Evolutionary conservation across 2,888 invertebrate genomes (phyloP), one percentile per base, ranked within the genome.

Genomic region (Cremastinae sp.): DNA sequence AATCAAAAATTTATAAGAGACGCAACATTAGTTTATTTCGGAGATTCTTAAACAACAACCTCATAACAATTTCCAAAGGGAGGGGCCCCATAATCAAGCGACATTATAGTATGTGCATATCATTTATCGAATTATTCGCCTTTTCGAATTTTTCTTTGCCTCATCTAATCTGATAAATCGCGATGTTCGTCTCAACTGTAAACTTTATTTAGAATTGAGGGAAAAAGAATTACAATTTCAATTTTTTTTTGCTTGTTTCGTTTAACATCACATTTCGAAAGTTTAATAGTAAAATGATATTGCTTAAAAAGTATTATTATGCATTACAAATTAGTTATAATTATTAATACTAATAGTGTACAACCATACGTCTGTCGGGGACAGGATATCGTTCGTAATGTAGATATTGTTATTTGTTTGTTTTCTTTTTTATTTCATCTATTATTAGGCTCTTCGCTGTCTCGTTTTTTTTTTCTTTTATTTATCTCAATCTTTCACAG

Each of bases 341-440:
- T 87, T 88, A 88, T 86, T 88, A 88, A 87, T 89, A 89, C 87
- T 88, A 89, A 87, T 89, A 88, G 88, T 89, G 84, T 88, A 89
- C 89, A 89, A 88, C 86, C 88, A 89, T 88, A 86, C 85, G 85
- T 84, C 82, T 84, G 82, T 82, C 79, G 71, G 84, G 66, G 81
- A 83, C 72, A 85, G 82, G 82, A 83, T 81, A 84, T 83, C 82
- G 79, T 82, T 83, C 79, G 80, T 82, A 84, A 84, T 82, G 80
- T 81, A 80, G 84, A 86, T 75, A 75, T 58, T 75, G 65, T 71
- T 75, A 49, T 47, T 76, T 59, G 28, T 68, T 61, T 61, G 45
- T 18, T 45, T 34, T 74, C 79, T 78, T 78, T 71, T 66, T 82
- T 75, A 74, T 79, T 56, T 68, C 45, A 75, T 68, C 74, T 74